Conservation (phyloP, 1,140 invertebrate genomes). For the Magallana angulata region DNA sequence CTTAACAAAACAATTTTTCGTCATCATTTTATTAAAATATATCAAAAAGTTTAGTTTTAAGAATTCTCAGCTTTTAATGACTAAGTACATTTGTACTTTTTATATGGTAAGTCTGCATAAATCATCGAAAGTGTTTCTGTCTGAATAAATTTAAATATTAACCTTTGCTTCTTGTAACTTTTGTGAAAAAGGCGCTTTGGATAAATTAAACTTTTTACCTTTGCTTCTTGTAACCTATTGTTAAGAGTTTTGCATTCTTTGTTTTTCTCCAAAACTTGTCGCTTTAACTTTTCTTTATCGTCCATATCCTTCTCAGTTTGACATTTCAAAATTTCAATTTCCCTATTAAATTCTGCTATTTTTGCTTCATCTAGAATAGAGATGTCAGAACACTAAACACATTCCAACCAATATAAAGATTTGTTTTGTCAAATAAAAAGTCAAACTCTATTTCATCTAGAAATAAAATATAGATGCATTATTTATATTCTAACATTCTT, state of each 20-base stretch:
- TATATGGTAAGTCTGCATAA: too few relatives aligned
- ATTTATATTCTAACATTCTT: neutral
- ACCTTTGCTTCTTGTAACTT: conserved; percentile 3
- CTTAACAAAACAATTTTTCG: neutral
- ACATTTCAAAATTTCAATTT: neutral
- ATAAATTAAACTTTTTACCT: neutral
- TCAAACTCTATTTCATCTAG: neutral
- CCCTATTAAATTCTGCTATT: neutral
- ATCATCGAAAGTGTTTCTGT: too few relatives aligned
- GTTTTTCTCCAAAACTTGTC: neutral
- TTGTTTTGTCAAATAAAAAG: neutral
- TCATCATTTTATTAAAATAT: too few relatives aligned
- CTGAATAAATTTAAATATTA: neutral
- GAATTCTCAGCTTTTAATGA: neutral
- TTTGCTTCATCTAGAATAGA: neutral
- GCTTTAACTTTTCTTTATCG: neutral
- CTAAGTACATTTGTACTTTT: too few relatives aligned
- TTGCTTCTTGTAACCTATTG: neutral
- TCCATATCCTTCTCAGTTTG: neutral
- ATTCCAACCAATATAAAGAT: too few relatives aligned
- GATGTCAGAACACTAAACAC: too few relatives aligned
- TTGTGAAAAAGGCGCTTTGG: too few relatives aligned
- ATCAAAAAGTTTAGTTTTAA: neutral
- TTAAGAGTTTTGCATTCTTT: neutral
- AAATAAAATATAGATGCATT: neutral